Base-by-base conservation (phyloP, 2,888 invertebrate species). In the Sericinus montela region DNA sequence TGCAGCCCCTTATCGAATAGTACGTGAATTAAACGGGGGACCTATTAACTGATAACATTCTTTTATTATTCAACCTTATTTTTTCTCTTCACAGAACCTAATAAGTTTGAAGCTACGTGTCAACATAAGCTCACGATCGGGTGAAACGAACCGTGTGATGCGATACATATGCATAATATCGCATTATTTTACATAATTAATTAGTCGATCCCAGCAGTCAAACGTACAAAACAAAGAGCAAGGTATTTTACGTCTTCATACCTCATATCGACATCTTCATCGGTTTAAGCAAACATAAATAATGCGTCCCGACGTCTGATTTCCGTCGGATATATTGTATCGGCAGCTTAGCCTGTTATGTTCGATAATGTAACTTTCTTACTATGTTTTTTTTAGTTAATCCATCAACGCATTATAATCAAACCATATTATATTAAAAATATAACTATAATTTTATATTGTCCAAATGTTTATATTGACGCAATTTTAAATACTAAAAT, bases 131-230 rank as follows among this genome's bases (percentile, higher is more conserved):
- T 25, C 14, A 38, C 39, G 25, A 34, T 29, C 65, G 46, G 53
- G 66, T 69, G 65, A 67, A 72, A 46, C 63, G 76, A 77, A 60
- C 73, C 79, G 67, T 76, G 63, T 80, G 78, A 84, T 76, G 60
- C 70, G 85, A 85, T 86, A 39, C 35, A 36, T 14, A 80, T 80
- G 83, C 82, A 84, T 83, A 85, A 80, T 84, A 80, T 78, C 76
- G 69, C 73, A 75, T 79, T 79, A 84, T 84, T 85, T 78, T 74
- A 81, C 79, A 84, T 86, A 85, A 86, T 84, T 83, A 85, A 86
- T 84, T 81, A 80, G 72, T 67, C 68, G 60, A 64, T 62, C 58
- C 55, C 61, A 55, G 53, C 63, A 67, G 77, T 81, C 80, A 72
- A 77, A 77, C 74, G 70, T 75, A 85, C 82, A 83, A 83, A 84